Evolutionary conservation across 2,888 invertebrate species (phyloP).

Genomic region (Sisyra terminalis): DNA sequence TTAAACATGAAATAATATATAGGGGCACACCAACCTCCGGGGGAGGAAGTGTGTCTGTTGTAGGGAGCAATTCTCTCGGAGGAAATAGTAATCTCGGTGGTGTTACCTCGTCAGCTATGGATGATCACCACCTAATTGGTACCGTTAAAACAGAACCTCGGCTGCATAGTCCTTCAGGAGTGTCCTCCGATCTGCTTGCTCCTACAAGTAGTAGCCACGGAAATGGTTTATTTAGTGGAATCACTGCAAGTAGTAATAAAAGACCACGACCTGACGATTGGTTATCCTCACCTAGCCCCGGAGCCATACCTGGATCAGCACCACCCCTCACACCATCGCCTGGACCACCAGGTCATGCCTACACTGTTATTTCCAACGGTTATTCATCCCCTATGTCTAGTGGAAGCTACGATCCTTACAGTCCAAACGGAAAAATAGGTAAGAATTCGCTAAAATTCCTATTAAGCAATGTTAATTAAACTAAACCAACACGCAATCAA

Average conservation of each 20-base stretch:
- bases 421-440: conserved; percentile 82
- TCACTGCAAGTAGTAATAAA: conserved; percentile 31
- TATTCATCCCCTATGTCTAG: conserved; percentile 77
- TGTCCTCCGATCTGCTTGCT: conserved; percentile 16
- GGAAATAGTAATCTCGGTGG: conserved; percentile 21
- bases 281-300: conserved; percentile 44
- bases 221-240: conserved; percentile 11
- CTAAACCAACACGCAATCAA: no score
- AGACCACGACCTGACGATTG: conserved; percentile 42
- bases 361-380: conserved; percentile 47
- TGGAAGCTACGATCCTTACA: conserved; percentile 79
- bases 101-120: conserved; percentile 24
- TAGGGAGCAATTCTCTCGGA: no score
- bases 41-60: no score
- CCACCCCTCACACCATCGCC: conserved; percentile 53
- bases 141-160: conserved; percentile 30
- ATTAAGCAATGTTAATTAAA: no score
- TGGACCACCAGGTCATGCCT: conserved; percentile 34
- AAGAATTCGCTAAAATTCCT: conserved; percentile 24
- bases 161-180: conserved; percentile 19
- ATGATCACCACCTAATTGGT: conserved; percentile 19
- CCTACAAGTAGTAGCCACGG: conserved; percentile 14
- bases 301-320: conserved; percentile 34
- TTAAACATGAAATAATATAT: no score
- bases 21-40: no score